These are phyloP conservation scores for Tachystola acroxantha DNA, from an alignment of 2,888 invertebrate genomes.

Conservation along the genomic window DNA sequence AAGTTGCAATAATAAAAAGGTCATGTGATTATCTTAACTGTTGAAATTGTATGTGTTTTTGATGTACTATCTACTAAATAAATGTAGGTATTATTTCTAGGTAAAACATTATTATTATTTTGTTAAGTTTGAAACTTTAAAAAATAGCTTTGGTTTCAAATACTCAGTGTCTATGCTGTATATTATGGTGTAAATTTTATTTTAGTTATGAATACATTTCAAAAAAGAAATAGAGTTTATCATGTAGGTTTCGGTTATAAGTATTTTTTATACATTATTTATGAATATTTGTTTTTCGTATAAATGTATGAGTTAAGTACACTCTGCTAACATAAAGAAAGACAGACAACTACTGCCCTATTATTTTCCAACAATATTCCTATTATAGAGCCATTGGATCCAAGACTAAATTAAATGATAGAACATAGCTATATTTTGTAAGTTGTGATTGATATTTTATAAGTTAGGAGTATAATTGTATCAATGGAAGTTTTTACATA, in stretches of 20 bases:
- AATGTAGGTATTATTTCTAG: no score
- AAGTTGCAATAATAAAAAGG: no score
- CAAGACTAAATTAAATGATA: no score
- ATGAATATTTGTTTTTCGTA: neutral
- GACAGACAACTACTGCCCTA: neutral
- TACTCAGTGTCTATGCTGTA: neutral
- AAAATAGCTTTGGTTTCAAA: neutral
- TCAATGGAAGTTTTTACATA: slow-evolving; percentile 22
- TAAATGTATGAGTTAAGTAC: neutral
- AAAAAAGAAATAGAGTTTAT: neutral
- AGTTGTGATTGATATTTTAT: slow-evolving; percentile 33
- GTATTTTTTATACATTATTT: neutral
- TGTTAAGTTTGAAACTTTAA: no score
- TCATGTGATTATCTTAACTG: no score
- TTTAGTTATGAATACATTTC: neutral
- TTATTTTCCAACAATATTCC: neutral
- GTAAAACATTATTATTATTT: no score
- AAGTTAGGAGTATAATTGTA: slow-evolving; percentile 29
- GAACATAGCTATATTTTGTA: slow-evolving; percentile 23
- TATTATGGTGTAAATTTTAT: slow-evolving; percentile 3
- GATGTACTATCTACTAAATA: no score
- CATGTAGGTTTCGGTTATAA: neutral
- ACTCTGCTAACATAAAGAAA: neutral
- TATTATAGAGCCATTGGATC: no score
- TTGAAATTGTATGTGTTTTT: no score